These are phyloP conservation scores for Sipunculus nudus DNA, from an alignment of 2,888 invertebrate species.

Conservation along the genomic window DNA sequence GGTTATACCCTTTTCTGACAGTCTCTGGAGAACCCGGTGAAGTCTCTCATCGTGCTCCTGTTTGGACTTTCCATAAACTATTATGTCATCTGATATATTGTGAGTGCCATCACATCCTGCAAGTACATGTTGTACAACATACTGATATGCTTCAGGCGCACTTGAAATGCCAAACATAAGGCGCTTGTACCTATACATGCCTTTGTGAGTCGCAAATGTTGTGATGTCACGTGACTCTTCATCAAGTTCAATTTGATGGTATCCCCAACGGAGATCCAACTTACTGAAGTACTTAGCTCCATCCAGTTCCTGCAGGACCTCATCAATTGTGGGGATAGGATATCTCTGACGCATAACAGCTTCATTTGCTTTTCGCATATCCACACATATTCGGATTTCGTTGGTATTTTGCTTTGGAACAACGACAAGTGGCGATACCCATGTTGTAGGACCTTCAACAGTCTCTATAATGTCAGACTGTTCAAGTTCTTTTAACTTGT, in stretches of 20 bases:
- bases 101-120: constrained; percentile 1
- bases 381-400: too few species aligned
- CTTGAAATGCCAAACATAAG: constrained; percentile 15
- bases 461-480: too few species aligned
- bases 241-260: constrained; percentile 18
- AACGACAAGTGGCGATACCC: too few species aligned
- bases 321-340: constrained; percentile 28
- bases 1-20: constrained; percentile 8
- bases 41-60: constrained; percentile 9
- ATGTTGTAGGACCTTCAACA: too few species aligned
- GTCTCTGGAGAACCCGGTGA: constrained; percentile 17
- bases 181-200: constrained; percentile 16
- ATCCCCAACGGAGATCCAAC: constrained; percentile 15
- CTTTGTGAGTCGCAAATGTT: constrained; percentile 14
- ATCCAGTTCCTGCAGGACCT: constrained; percentile 8
- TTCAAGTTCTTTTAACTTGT: too few species aligned
- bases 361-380: constrained; percentile 35
- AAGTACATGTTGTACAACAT: constrained; percentile 9
- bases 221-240: constrained; percentile 16
- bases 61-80: background rate
- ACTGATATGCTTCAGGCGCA: constrained; percentile 25
- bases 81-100: constrained; percentile 16
- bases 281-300: constrained; percentile 8
- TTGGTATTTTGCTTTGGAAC: too few species aligned
- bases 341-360: constrained; percentile 29